Percentiles rank a stretch among this genome's conserved stretches.
phyloP scores from a whole-genome alignment of 2,888 invertebrate species.

The Nemotelus nigrinus region DNA sequence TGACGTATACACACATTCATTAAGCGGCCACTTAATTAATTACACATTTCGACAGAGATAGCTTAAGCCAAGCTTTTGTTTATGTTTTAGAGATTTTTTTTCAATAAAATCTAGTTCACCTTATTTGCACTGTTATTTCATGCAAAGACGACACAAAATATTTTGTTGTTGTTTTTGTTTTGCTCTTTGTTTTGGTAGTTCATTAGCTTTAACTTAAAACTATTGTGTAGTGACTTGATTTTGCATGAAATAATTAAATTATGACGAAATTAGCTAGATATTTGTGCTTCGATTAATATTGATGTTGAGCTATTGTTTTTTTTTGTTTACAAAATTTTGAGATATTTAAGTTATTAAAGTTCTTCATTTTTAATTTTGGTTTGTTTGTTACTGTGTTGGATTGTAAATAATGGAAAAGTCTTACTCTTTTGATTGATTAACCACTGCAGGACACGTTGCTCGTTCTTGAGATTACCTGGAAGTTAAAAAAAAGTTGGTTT shows the following conservation, averaged over 20 bases:
- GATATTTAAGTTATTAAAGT: background rate
- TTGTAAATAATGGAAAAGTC: constrained; percentile 69
- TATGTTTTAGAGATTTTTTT: constrained; percentile 6
- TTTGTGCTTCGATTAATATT: no score
- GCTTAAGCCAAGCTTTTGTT: constrained; percentile 50
- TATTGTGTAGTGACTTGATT: background rate
- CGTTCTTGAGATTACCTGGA: constrained; percentile 92
- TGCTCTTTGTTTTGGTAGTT: constrained; percentile 9
- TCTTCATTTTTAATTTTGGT: background rate
- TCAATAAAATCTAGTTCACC: background rate
- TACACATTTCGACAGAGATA: constrained; percentile 54
- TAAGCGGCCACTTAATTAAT: constrained; percentile 53
- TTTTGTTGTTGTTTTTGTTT: constrained; percentile 16
- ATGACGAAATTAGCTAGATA: background rate
- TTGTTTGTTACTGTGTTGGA: background rate
- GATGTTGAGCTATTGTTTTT: no score
- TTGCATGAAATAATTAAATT: constrained; percentile 30
- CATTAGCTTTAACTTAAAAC: no score
- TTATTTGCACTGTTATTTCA: constrained; percentile 33
- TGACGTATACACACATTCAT: constrained; percentile 54
- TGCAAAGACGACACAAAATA: constrained; percentile 49
- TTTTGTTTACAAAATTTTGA: no score
- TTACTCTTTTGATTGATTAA: constrained; percentile 96
- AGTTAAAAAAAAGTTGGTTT: constrained; percentile 55
- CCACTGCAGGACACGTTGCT: constrained; percentile 96